Evolutionary conservation across 1,140 invertebrate species (phyloP).

Genomic region (Trissolcus basalis): DNA sequence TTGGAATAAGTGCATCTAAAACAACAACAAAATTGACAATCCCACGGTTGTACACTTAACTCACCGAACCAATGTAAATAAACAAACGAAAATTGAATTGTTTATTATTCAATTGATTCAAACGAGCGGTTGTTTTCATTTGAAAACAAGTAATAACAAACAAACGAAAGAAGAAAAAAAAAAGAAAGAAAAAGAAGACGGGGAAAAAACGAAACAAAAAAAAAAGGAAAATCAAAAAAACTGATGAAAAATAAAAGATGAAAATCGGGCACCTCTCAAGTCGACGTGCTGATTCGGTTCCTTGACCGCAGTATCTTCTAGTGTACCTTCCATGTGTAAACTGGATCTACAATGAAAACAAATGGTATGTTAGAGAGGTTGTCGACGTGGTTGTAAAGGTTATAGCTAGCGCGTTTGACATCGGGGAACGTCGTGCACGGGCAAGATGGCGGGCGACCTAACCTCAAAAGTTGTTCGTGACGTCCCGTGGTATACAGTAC

Average conservation of each 20-base stretch:
- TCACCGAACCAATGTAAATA: background rate
- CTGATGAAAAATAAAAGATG: constrained; percentile 3
- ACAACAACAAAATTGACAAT: background rate
- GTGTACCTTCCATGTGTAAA: constrained; percentile 73
- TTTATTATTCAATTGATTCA: too few relatives aligned
- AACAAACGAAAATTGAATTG: too few relatives aligned
- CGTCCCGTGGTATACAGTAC: background rate
- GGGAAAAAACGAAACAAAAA: too few relatives aligned
- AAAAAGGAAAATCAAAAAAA: constrained; percentile 15
- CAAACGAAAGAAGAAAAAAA: background rate
- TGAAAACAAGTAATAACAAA: too few relatives aligned
- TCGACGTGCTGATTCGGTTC: constrained; percentile 67
- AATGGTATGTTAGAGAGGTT: background rate
- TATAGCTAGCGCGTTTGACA: constrained; percentile 4
- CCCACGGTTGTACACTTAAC: background rate
- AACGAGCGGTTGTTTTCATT: too few relatives aligned
- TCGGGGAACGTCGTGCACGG: constrained; percentile 18
- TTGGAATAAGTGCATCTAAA: constrained; percentile 69
- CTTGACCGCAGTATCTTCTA: constrained; percentile 71
- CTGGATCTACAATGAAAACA: constrained; percentile 24
- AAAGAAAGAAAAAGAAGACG: constrained; percentile 16
- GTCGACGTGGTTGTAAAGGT: constrained; percentile 18
- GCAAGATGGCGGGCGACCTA: constrained; percentile 32
- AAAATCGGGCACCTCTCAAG: constrained; percentile 64
- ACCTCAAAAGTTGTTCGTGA: constrained; percentile 16